A percentile compares a stretch with the other conserved stretches of the same genome.
These are phyloP conservation scores for Pocillopora verrucosa DNA, from an alignment of 64 coral and sea anemone species.

Conservation along the genomic window DNA sequence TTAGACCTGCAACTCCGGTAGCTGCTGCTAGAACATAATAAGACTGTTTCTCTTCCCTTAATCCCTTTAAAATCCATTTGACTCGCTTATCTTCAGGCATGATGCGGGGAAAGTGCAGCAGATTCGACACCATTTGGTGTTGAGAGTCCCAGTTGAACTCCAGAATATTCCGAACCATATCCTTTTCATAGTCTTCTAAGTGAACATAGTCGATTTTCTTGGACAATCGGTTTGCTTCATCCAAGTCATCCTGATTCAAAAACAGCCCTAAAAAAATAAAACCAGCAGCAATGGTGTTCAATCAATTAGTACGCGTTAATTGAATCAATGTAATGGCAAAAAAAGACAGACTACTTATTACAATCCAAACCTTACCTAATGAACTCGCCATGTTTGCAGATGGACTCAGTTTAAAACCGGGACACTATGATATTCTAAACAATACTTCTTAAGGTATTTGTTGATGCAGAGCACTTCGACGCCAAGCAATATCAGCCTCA, in stretches of 20 bases:
- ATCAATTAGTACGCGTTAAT: constrained; percentile 68
- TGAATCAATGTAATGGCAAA: constrained; percentile 43
- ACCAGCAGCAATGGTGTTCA: constrained; percentile 33
- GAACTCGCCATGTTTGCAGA: constrained; percentile 76
- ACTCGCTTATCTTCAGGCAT: constrained; percentile 76
- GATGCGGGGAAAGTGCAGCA: constrained; percentile 88
- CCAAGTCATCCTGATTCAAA: constrained; percentile 92
- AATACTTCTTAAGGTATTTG: not conserved
- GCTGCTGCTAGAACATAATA: constrained; percentile 93
- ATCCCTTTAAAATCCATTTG: constrained; percentile 79
- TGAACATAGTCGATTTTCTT: constrained; percentile 69
- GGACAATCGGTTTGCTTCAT: constrained; percentile 82
- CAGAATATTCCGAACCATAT: constrained; percentile 87
- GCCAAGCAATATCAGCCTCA: not conserved
- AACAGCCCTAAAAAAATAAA: constrained; percentile 77
- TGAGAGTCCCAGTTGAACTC: constrained; percentile 95
- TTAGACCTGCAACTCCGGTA: constrained; percentile 79
- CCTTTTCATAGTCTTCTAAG: constrained; percentile 78
- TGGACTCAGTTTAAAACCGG: not conserved
- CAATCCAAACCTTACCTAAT: constrained; percentile 71
- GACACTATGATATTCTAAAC: not conserved
- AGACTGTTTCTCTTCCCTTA: constrained; percentile 78
- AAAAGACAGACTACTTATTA: not conserved
- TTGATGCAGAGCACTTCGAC: not conserved
- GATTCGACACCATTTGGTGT: constrained; percentile 95